Percentiles rank a stretch among this genome's conserved stretches.
These are phyloP conservation scores for Tokudaia muenninki DNA, from an alignment of 2,797 vertebrate species.

Conservation along the genomic window DNA sequence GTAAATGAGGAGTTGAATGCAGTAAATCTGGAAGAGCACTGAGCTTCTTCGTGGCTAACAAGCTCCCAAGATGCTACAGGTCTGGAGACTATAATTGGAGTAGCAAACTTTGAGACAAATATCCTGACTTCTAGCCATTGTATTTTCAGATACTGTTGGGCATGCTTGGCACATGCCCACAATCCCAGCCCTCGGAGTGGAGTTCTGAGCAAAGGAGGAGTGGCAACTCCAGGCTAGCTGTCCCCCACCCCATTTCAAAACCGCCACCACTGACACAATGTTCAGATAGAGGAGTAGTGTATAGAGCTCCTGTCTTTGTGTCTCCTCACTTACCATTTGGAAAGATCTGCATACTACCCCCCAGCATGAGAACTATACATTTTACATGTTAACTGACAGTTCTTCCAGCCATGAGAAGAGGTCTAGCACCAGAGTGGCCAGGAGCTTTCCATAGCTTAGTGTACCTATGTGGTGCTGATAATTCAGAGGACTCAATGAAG, in stretches of 20 bases:
- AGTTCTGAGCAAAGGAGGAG: background rate
- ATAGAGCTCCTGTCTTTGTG: background rate
- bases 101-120: background rate
- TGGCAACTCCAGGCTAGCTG: background rate
- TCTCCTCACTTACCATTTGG: background rate
- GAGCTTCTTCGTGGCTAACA: slow-evolving; percentile 1
- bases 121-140: slow-evolving; percentile 1
- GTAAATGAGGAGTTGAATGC: slow-evolving; percentile 30
- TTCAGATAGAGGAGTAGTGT: background rate
- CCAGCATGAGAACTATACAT: background rate
- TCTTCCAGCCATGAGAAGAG: background rate
- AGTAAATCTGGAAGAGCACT: background rate
- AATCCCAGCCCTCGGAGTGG: background rate
- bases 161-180: background rate
- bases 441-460: background rate
- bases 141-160: background rate
- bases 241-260: background rate
- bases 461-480: background rate
- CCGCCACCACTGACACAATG: background rate
- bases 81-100: background rate
- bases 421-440: background rate
- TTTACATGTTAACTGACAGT: background rate
- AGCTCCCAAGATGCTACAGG: background rate
- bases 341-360: background rate
- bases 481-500: background rate